Base-by-base conservation (phyloP, 1,140 invertebrate species). In the Daktulosphaira vitifoliae region DNA sequence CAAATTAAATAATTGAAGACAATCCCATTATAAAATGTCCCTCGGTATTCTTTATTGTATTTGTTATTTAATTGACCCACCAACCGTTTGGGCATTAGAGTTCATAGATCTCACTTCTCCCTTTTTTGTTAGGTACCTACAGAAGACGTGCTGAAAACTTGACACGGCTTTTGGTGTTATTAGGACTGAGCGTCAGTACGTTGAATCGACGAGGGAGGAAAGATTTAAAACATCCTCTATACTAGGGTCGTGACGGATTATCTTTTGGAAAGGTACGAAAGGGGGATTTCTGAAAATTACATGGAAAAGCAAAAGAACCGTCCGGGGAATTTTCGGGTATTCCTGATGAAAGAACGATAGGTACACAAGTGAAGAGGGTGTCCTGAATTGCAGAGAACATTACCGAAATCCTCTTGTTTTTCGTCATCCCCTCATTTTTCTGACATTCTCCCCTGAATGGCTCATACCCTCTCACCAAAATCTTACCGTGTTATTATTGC, bases 381-480 rank as follows among this genome's bases (percentile, higher is more conserved):
- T 9, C n/a, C 16, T 46, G 54, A 15, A 13, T 20, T 23, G 37
- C 13, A 25, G 23, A 15, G 42, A 25, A 48, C 44, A 62, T 62
- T 62, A 62, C 56, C 42, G 4, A 62, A 62, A 62, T 62, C 56
- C 56, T 46, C 56, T 62, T 62, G 56, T 62, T 62, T 62, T 62
- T 18, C 6, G 16, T 7, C 5, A 2, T 56, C 38, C 15, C 29
- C 22, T 38, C 18, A 5, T 56, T 59, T 26, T 23, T 39, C 38
- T 38, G 13, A 33, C 11, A 23, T 33, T 13, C 13, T 23, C 20
- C 22, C 13, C 38, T 15, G 1, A 6, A n/a, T n/a, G n/a, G 37
- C 22, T 11, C 15, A 11, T 9, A 15, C 13, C 29, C 8, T 29
- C 20, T 26, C 33, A 4, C 20, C 5, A 33, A 33, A 33, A 33